These are phyloP conservation scores for Grammomys surdaster DNA, from an alignment of 2,113 vertebrate genomes.

Conservation along the genomic window DNA sequence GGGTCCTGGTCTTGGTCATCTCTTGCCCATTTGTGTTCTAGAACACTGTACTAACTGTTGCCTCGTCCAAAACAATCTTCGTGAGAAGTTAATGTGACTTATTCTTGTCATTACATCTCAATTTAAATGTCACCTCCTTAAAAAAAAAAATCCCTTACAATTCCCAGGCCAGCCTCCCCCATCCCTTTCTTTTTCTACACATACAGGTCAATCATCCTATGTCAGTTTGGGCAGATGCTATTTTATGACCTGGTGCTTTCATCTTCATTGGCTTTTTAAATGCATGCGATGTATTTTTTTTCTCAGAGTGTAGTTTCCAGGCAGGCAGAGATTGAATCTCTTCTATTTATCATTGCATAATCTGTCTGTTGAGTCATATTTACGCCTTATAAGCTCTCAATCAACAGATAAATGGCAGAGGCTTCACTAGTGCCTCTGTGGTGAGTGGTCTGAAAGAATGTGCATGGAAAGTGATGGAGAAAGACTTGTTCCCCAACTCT, in stretches of 20 bases:
- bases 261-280: conserved; percentile 29
- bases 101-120: background rate
- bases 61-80: background rate
- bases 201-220: background rate
- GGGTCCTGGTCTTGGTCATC: background rate
- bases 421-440: background rate
- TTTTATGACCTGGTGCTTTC: conserved; percentile 22
- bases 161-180: background rate
- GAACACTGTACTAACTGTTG: background rate
- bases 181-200: too few relatives aligned
- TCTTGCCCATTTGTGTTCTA: background rate
- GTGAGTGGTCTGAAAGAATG: background rate
- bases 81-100: background rate
- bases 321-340: background rate
- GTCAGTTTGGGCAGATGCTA: conserved; percentile 20
- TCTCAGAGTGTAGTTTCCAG: background rate
- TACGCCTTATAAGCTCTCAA: background rate
- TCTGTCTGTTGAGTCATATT: background rate
- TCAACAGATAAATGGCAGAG: background rate
- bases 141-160: background rate
- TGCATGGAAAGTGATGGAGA: background rate
- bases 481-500: background rate
- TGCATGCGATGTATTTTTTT: background rate
- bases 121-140: conserved; percentile 26
- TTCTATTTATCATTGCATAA: background rate